A percentile compares a stretch with the other conserved stretches of the same genome.
phyloP scores from a whole-genome alignment of 2,797 vertebrate species.

The Tachyglossus aculeatus region DNA sequence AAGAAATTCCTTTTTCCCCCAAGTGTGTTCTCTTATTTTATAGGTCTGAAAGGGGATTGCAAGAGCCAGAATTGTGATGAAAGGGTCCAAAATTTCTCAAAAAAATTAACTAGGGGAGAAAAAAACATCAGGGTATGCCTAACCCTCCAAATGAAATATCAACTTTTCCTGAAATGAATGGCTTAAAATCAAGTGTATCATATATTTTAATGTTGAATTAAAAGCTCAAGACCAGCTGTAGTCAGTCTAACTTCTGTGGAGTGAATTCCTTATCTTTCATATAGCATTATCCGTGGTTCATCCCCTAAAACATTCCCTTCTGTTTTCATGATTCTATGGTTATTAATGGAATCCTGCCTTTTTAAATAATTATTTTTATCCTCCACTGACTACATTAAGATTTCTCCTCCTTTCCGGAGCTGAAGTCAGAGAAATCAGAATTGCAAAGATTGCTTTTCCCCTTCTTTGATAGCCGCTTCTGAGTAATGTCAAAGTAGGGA shows the following conservation, averaged over 20 bases:
- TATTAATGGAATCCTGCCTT: not conserved
- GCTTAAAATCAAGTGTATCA: slow-evolving; percentile 4
- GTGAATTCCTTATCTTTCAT: not conserved
- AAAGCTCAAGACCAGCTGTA: not conserved
- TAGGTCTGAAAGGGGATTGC: slow-evolving; percentile 68
- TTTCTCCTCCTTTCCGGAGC: not conserved
- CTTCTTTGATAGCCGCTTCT: too few species aligned
- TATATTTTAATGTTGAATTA: slow-evolving; percentile 25
- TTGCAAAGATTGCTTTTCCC: not conserved
- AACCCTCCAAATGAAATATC: not conserved
- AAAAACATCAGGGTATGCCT: slow-evolving; percentile 11
- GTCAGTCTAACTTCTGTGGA: not conserved
- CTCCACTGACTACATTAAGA: too few species aligned
- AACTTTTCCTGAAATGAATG: not conserved
- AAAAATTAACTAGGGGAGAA: slow-evolving; percentile 6
- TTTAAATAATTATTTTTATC: not conserved
- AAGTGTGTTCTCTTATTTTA: slow-evolving; percentile 79
- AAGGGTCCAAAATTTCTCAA: slow-evolving; percentile 41
- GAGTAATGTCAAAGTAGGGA: too few species aligned
- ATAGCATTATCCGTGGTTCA: not conserved
- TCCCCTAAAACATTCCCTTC: not conserved
- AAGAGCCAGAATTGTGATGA: slow-evolving; percentile 57
- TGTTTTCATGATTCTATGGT: not conserved
- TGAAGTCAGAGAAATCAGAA: not conserved
- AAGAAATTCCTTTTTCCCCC: slow-evolving; percentile 73